Evolutionary conservation across 2,113 vertebrate species (phyloP), one percentile per base, ranked within the genome.

Genomic region (Laticauda laticaudata): DNA sequence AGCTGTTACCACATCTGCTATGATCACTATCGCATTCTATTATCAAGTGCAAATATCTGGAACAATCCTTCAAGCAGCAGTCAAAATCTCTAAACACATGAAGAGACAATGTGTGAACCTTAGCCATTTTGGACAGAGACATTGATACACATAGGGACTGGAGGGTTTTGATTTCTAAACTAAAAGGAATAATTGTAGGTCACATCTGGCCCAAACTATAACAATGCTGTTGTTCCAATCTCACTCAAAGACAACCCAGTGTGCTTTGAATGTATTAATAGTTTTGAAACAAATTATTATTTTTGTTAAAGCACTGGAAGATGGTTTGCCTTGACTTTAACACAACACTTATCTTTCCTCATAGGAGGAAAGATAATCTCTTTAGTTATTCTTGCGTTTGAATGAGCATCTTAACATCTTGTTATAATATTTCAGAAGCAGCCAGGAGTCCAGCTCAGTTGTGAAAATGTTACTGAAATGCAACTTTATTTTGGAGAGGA

Each of bases 21-120:
- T 96, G 96, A 91, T 90, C 93, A 29, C 24, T 54, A 95, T 96
- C 92, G 94, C 95, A 5, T 91, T 21, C 93, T 61, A 15, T 91
- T 96, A 96, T 91, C 96, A 94, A 85, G 23, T 93, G 91, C 0
- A 0, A 34, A 0, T 92, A 89, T 64, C 61, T 0, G 5, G 0
- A 95, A 86, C 94, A 93, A 92, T 64, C 29, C 39, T 0, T 92
- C 53, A 88, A 88, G 92, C 93, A 11, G 75, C 90, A 7, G 4
- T 4, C 34, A 85, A 18, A 23, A 81, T 90, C 21, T 91, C 93
- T 69, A 29, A 92, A 56, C 91, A 93, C 92, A 2, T 59, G 45
- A 11, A 26, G 20, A 88, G 54, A 26, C 0, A 1, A 61, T 5
- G 51, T 45, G 89, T 24, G 92, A 0, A 2, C 59, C 86, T 88